Conservation (phyloP, 2,797 vertebrate species). For the Pseudochirops cupreus region DNA sequence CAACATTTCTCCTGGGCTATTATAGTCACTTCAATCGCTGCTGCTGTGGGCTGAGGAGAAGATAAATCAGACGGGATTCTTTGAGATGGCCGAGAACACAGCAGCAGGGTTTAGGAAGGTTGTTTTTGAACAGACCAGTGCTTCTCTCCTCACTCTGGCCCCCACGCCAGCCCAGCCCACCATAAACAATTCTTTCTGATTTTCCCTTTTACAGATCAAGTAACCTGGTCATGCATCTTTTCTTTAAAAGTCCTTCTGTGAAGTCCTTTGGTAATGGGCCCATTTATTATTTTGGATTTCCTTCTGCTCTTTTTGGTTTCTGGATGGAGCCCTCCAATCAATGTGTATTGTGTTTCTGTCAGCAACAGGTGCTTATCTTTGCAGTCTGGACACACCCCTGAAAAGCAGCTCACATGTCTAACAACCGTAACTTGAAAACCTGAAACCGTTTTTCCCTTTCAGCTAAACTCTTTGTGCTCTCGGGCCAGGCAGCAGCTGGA, state of each 20-base stretch:
- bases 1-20: conserved; percentile 85
- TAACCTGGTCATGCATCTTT: conserved; percentile 57
- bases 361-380: conserved; percentile 84
- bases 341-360: conserved; percentile 80
- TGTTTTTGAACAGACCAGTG: conserved; percentile 21
- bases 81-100: conserved; percentile 79
- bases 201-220: conserved; percentile 59
- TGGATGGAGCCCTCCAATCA: conserved; percentile 66
- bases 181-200: conserved; percentile 68
- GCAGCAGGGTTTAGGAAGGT: conserved; percentile 70
- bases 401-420: conserved; percentile 76
- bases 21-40: conserved; percentile 83
- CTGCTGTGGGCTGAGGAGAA: conserved; percentile 75
- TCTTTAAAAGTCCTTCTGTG: conserved; percentile 50
- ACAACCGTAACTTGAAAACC: conserved; percentile 75
- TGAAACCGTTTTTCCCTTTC: conserved; percentile 76
- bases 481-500: conserved; percentile 75
- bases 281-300: conserved; percentile 75
- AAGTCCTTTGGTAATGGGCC: conserved; percentile 58
- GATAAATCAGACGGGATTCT: conserved; percentile 83
- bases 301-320: conserved; percentile 65
- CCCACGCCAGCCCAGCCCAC: background rate
- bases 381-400: conserved; percentile 68
- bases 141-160: conserved; percentile 46
- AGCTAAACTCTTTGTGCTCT: conserved; percentile 73